Evolutionary conservation across 2,113 vertebrate genomes (phyloP).

Genomic region (Phalacrocorax aristotelis): DNA sequence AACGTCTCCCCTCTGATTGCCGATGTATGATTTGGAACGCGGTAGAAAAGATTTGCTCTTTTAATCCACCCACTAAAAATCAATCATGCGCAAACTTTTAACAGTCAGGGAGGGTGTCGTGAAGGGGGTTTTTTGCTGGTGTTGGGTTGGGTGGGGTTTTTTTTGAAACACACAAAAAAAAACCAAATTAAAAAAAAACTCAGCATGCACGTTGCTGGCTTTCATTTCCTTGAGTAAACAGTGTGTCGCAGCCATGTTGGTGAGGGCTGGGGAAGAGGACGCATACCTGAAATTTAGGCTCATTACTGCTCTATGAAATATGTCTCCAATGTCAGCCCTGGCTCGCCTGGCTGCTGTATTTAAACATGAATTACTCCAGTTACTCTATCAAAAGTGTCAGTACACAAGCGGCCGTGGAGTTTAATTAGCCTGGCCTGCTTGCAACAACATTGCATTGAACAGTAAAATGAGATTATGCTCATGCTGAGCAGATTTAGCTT

Average conservation of each 20-base stretch:
- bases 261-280: background rate
- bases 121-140: background rate
- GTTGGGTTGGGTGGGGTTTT: background rate
- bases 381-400: background rate
- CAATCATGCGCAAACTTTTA: background rate
- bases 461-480: background rate
- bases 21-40: background rate
- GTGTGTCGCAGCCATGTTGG: background rate
- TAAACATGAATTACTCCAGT: background rate
- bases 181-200: background rate
- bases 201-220: conserved; percentile 19
- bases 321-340: background rate
- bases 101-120: background rate
- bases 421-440: background rate
- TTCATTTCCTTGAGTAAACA: conserved; percentile 67
- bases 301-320: conserved; percentile 33
- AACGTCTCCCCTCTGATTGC: background rate
- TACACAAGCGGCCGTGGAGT: background rate
- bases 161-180: background rate
- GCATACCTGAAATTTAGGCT: conserved; percentile 36
- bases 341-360: background rate
- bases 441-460: background rate
- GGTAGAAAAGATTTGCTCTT: background rate
- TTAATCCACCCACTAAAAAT: background rate
- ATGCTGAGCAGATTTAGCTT: background rate